Evolutionary conservation across 1,140 invertebrate genomes (phyloP), one percentile per base, ranked within the genome.

Genomic region (Augochlora pura): DNA sequence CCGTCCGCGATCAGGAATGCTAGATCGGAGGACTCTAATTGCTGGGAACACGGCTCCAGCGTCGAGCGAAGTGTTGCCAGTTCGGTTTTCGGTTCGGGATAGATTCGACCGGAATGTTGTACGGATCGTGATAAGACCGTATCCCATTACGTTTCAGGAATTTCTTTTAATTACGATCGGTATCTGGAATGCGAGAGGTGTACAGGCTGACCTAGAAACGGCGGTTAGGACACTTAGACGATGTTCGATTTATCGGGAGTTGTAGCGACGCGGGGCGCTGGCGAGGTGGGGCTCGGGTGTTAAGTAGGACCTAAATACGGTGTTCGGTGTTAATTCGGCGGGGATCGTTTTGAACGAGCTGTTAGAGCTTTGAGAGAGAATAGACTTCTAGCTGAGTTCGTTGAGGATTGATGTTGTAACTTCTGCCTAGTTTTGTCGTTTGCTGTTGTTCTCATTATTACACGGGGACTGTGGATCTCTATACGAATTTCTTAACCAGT

Each of bases 81-180:
- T 5, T n/a, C n/a, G 25, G 27, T 25, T 32, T 12, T 46, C 9
- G 59, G 25, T 12, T 62, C 46, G 27, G n/a, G n/a, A 32, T 23
- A 21, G 38, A 4, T 39, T 4, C 16, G 57, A 12, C 46, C 5
- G 72, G 72, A 65, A 74, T 65, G 60, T 38, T 38, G 6, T 38
- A 16, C 14, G 54, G 14, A 18, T 14, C 60, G 16, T 18, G 72
- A 74, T 74, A 65, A 74, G 4, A 57, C 5, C n/a, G 18, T n/a
- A 57, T 9, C 18, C 54, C 54, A 57, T 57, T 57, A 57, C 54
- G 54, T 57, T 57, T n/a, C 21, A 6, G 54, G 54, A 57, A 57
- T 76, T 18, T 68, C 73, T 25, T 68, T 46, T 49, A 76, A 76
- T 76, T 38, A 76, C 73, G 25, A 68, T 76, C 67, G 46, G n/a